A percentile compares a stretch with the other conserved stretches of the same genome.
Conservation (phyloP, 2,797 vertebrate species). For the Distichodus sexfasciatus region DNA sequence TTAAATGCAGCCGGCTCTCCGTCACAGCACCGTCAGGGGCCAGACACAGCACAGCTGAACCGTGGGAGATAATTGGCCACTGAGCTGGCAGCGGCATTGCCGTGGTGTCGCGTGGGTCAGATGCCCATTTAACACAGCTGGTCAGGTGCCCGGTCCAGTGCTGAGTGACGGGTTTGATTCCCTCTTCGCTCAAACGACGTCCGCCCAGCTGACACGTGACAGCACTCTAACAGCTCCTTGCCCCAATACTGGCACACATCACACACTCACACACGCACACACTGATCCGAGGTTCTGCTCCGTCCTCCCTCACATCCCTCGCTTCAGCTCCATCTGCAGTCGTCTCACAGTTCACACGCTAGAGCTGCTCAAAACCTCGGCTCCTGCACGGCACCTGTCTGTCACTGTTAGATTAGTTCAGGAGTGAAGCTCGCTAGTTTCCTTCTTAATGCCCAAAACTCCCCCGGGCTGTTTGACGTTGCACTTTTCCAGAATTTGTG, state of each 20-base stretch:
- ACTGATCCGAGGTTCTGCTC: neutral
- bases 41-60: conserved; percentile 13
- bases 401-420: conserved; percentile 2
- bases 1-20: conserved; percentile 4
- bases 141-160: neutral
- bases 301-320: neutral
- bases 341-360: neutral
- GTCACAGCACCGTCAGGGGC: neutral
- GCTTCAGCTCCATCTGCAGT: neutral
- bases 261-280: conserved; percentile 6
- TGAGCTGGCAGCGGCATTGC: conserved; percentile 12
- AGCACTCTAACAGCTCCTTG: neutral
- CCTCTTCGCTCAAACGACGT: conserved; percentile 10
- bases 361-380: neutral
- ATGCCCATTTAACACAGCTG: neutral
- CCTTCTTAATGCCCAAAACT: neutral
- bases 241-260: conserved; percentile 4
- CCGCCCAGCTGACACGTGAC: neutral
- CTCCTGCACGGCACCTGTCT: neutral
- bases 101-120: no score
- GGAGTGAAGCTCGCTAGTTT: neutral
- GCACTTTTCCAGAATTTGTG: neutral
- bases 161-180: conserved; percentile 15
- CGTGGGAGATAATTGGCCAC: conserved; percentile 17
- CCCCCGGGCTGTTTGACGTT: neutral